phyloP scores from a whole-genome alignment of 2,888 invertebrate genomes.

The Lissocephala sabroskyi region DNA sequence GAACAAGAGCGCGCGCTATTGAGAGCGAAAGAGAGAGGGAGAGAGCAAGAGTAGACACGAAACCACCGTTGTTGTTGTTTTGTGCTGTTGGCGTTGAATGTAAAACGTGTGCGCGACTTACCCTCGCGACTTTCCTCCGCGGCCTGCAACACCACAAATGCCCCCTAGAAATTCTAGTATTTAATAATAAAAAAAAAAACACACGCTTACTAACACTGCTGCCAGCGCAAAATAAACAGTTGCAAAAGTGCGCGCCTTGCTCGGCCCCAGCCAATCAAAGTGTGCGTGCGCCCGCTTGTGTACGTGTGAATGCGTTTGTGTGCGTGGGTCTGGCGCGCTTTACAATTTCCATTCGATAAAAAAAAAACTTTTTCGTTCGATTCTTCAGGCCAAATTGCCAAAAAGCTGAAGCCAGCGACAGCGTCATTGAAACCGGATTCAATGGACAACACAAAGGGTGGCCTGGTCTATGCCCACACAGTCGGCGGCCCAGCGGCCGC shows the following conservation, averaged over 20 bases:
- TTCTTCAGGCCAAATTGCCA: constrained; percentile 67
- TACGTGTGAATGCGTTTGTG: neutral
- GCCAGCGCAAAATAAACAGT: too few relatives aligned
- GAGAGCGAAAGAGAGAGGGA: too few relatives aligned
- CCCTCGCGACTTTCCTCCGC: neutral
- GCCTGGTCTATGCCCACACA: constrained; percentile 34
- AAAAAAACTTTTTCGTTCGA: constrained; percentile 4
- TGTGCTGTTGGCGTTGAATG: neutral
- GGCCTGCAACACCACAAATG: neutral
- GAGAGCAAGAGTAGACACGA: too few relatives aligned
- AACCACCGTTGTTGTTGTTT: neutral
- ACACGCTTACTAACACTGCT: too few relatives aligned
- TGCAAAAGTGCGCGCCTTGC: too few relatives aligned
- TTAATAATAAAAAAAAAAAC: too few relatives aligned
- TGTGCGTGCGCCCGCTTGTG: neutral
- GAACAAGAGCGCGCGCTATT: too few relatives aligned
- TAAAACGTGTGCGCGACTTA: neutral
- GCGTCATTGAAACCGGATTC: constrained; percentile 66
- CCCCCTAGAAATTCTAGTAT: too few relatives aligned
- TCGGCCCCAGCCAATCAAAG: neutral
- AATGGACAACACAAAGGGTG: constrained; percentile 34
- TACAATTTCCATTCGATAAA: too few relatives aligned
- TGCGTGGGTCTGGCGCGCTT: neutral
- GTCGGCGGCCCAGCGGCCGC: constrained; percentile 18
- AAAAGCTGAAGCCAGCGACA: constrained; percentile 66